Conservation (phyloP, 2,113 vertebrate genomes). For the Indicator indicator region DNA sequence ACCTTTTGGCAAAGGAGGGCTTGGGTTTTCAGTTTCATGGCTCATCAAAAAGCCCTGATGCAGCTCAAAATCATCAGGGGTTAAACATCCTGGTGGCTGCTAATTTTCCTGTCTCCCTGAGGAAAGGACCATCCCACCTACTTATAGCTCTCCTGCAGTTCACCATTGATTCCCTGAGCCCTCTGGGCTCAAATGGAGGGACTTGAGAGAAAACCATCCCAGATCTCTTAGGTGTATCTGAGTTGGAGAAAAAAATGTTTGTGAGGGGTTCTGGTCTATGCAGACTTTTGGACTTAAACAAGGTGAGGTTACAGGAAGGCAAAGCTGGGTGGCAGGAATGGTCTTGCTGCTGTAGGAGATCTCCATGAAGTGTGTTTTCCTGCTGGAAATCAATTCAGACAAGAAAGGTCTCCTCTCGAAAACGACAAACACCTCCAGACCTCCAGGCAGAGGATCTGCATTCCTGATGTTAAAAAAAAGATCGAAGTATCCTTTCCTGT, state of each 20-base stretch:
- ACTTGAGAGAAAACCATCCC: neutral
- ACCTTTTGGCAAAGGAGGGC: neutral
- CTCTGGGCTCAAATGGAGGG: neutral
- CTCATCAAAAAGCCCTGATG: neutral
- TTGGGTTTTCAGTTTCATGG: neutral
- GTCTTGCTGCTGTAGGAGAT: neutral
- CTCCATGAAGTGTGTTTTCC: neutral
- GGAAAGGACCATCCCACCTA: neutral
- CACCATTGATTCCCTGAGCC: neutral
- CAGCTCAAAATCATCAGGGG: neutral
- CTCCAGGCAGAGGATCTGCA: neutral
- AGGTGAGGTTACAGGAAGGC: too few species aligned
- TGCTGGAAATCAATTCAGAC: neutral
- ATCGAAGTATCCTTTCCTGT: neutral
- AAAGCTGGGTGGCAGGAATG: neutral
- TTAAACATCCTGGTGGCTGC: neutral
- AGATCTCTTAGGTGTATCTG: neutral
- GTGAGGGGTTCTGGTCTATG: neutral
- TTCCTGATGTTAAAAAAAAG: neutral
- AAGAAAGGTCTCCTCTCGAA: neutral
- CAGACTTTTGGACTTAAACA: neutral
- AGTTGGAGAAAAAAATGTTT: neutral
- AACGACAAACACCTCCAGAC: neutral
- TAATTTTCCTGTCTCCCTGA: neutral
- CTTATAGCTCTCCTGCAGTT: neutral